Conservation (phyloP, 1,140 invertebrate genomes). For the Zaprionus africanus region DNA sequence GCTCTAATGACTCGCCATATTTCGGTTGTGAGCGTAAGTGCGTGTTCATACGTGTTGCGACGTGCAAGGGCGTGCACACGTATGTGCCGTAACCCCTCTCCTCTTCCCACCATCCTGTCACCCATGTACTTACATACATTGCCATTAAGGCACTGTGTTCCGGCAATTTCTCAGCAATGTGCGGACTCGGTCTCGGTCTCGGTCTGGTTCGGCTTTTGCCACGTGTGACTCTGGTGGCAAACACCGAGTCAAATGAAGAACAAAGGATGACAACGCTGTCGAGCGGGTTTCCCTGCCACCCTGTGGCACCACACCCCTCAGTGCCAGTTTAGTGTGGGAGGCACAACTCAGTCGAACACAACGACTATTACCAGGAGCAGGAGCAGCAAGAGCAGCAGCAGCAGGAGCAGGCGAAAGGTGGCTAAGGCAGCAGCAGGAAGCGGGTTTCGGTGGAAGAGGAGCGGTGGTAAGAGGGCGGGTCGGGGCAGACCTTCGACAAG, state of each 20-base stretch:
- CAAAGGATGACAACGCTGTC: slow-evolving; percentile 31
- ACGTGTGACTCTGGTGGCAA: slow-evolving; percentile 31
- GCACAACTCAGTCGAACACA: slow-evolving; percentile 39
- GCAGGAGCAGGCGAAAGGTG: neutral
- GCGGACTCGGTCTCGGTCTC: neutral
- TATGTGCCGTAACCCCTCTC: neutral
- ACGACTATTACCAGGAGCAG: slow-evolving; percentile 40
- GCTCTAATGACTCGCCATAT: slow-evolving; percentile 6
- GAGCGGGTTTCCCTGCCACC: slow-evolving; percentile 1
- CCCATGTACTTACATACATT: neutral
- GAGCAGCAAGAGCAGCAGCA: slow-evolving; percentile 9
- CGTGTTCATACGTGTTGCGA: slow-evolving; percentile 18
- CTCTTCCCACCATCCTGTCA: neutral
- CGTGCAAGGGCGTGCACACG: neutral
- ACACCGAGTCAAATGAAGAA: slow-evolving; percentile 50
- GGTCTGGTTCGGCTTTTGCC: slow-evolving; percentile 8
- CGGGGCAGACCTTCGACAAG: slow-evolving; percentile 27
- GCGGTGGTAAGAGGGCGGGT: neutral
- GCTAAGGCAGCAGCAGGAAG: neutral
- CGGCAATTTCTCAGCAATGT: slow-evolving; percentile 39
- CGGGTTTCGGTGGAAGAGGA: neutral
- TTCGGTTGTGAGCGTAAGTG: neutral
- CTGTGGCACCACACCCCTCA: neutral
- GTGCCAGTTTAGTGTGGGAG: slow-evolving; percentile 18
- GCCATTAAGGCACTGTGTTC: slow-evolving; percentile 27